A percentile compares a stretch with the other conserved stretches of the same genome.
Conservation (phyloP, 2,888 invertebrate species). For the Auanema sp. region DNA sequence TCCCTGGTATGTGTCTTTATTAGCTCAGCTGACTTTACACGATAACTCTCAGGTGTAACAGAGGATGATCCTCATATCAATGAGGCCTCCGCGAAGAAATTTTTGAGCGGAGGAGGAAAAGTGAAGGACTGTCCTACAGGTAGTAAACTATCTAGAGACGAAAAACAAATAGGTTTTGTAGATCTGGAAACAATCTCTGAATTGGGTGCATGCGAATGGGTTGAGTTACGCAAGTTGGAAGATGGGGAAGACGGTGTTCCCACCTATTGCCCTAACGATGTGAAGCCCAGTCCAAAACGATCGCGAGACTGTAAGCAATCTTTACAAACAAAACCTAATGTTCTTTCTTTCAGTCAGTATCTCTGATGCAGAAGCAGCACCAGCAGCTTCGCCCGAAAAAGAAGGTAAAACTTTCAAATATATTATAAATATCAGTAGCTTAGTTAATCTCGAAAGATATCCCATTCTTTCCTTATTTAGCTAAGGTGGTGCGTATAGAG, state of each 20-base stretch:
- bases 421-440: neutral
- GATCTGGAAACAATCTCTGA: slow-evolving; percentile 8
- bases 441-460: slow-evolving; percentile 5
- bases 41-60: slow-evolving; percentile 29
- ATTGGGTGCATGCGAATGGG: slow-evolving; percentile 56
- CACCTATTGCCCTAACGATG: slow-evolving; percentile 54
- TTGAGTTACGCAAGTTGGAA: slow-evolving; percentile 49
- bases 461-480: neutral
- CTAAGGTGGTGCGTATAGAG: slow-evolving; percentile 13
- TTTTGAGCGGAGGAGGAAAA: slow-evolving; percentile 53
- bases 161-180: neutral
- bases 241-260: slow-evolving; percentile 56
- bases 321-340: neutral
- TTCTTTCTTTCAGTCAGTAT: slow-evolving; percentile 52
- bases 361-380: slow-evolving; percentile 32
- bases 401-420: slow-evolving; percentile 8
- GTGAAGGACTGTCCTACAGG: slow-evolving; percentile 55
- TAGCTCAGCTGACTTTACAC: neutral
- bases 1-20: slow-evolving; percentile 74
- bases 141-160: neutral
- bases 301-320: slow-evolving; percentile 54
- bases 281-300: slow-evolving; percentile 58
- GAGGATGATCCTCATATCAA: slow-evolving; percentile 43
- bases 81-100: slow-evolving; percentile 42
- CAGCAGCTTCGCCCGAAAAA: slow-evolving; percentile 15